Evolutionary conservation across 2,797 vertebrate genomes (phyloP).

Genomic region (Fistularia tabacaria): DNA sequence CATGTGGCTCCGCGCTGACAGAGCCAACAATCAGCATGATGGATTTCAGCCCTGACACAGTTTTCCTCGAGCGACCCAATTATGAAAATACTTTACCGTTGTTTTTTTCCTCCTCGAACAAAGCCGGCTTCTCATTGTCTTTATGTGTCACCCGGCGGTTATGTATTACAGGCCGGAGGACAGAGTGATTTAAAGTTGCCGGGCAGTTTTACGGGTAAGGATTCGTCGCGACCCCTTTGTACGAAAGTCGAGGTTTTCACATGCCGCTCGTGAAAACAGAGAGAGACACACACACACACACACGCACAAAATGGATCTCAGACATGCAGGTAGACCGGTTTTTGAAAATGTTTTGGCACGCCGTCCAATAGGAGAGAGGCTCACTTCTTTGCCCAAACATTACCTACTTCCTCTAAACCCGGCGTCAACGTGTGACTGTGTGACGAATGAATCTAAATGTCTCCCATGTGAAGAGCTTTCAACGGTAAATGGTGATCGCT

Average conservation of each 20-base stretch:
- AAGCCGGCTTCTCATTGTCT: constrained; percentile 38
- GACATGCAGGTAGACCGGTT: no score
- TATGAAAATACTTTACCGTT: constrained; percentile 50
- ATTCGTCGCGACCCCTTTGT: no score
- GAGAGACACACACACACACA: no score
- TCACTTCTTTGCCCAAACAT: no score
- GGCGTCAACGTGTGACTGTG: constrained; percentile 24
- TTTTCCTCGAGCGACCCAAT: constrained; percentile 59
- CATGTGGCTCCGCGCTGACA: constrained; percentile 50
- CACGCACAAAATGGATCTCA: no score
- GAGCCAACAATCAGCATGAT: constrained; percentile 66
- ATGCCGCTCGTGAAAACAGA: no score
- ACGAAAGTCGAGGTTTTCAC: no score
- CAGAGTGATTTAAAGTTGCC: not conserved
- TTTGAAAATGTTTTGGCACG: no score
- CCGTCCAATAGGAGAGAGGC: no score
- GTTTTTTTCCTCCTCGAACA: constrained; percentile 23
- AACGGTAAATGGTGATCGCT: constrained; percentile 49
- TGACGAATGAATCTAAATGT: constrained; percentile 48
- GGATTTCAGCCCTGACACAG: constrained; percentile 60
- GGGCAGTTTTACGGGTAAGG: no score
- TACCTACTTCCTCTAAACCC: constrained; percentile 16
- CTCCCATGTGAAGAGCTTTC: constrained; percentile 45
- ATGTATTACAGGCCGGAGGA: not conserved
- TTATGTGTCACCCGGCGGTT: not conserved